Evolutionary conservation across 2,888 invertebrate genomes (phyloP).

Genomic region (Agrenia bidenticulata): DNA sequence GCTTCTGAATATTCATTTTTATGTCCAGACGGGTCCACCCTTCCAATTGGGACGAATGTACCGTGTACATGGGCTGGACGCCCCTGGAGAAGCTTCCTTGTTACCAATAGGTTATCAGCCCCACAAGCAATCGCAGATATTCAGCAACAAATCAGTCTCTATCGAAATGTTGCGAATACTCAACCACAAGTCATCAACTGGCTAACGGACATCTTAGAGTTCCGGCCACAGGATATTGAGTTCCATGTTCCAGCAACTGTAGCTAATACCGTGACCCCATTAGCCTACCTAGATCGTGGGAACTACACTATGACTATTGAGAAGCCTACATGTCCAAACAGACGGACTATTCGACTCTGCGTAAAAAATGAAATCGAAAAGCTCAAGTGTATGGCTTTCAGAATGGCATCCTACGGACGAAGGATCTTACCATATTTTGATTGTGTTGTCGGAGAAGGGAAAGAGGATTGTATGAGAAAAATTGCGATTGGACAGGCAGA

Average conservation of each 20-base stretch:
- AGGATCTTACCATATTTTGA: conserved; percentile 77
- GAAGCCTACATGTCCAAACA: conserved; percentile 54
- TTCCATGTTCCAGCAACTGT: conserved; percentile 47
- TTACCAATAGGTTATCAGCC: conserved; percentile 42
- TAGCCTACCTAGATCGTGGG: conserved; percentile 53
- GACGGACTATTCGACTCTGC: conserved; percentile 62
- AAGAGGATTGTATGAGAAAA: conserved; percentile 70
- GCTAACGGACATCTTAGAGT: conserved; percentile 48
- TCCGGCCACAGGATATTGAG: conserved; percentile 43
- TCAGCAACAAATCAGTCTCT: conserved; percentile 50
- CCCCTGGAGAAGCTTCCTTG: conserved; percentile 67
- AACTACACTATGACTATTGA: conserved; percentile 57
- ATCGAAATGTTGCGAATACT: conserved; percentile 30
- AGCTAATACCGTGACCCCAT: conserved; percentile 47
- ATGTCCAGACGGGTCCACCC: conserved; percentile 74
- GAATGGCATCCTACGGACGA: conserved; percentile 71
- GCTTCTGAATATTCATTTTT: conserved; percentile 68
- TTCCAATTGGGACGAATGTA: conserved; percentile 56
- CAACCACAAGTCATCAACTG: conserved; percentile 40
- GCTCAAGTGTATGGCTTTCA: conserved; percentile 72
- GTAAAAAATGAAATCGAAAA: conserved; percentile 67
- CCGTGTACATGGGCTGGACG: conserved; percentile 79
- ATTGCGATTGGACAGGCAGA: conserved; percentile 68
- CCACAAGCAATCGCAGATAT: conserved; percentile 46
- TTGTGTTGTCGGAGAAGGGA: conserved; percentile 68